A percentile compares a stretch with the other conserved stretches of the same genome.
These are phyloP conservation scores for Notoglanidium macrostoma DNA, from an alignment of 2,797 vertebrate species.

Conservation along the genomic window DNA sequence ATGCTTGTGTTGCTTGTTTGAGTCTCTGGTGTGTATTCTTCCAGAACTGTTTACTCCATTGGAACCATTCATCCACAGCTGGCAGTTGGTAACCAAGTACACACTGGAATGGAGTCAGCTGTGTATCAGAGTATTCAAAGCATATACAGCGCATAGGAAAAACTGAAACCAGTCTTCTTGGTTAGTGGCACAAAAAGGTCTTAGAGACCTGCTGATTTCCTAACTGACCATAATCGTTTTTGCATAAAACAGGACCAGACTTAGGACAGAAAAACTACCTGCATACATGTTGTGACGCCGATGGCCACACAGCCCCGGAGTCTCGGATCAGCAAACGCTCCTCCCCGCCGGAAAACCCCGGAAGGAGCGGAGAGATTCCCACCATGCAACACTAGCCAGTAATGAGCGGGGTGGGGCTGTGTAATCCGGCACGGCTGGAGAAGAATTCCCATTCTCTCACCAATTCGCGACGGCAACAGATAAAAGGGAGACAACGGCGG, in stretches of 20 bases:
- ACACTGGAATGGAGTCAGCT: background rate
- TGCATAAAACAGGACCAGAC: background rate
- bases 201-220: background rate
- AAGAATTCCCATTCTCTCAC: too few species aligned
- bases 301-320: too few species aligned
- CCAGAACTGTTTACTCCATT: too few species aligned
- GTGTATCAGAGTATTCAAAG: background rate
- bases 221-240: background rate
- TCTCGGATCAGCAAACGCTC: too few species aligned
- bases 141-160: background rate
- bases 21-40: background rate
- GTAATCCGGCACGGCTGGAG: too few species aligned
- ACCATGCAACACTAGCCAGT: too few species aligned
- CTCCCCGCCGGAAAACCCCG: too few species aligned
- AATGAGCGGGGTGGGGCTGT: too few species aligned
- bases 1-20: background rate
- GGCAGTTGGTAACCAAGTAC: background rate
- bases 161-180: background rate
- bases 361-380: too few species aligned
- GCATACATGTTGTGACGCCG: background rate
- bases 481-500: too few species aligned
- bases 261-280: background rate
- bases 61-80: background rate
- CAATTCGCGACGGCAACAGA: too few species aligned
- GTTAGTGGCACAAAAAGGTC: background rate